Conservation (phyloP, 2,888 invertebrate genomes). For the Tuta absoluta region DNA sequence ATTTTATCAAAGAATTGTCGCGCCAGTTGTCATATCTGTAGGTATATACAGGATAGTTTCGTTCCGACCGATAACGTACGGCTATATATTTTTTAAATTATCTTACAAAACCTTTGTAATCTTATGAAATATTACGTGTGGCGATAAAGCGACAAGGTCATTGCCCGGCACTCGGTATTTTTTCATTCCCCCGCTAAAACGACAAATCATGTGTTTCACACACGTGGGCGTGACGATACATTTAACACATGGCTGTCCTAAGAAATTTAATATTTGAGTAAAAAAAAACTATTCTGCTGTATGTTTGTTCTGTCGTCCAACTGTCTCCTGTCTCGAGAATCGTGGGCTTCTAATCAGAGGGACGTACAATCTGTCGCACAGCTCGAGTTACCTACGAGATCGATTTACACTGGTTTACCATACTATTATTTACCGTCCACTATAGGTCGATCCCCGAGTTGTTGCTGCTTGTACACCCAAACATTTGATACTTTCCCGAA, state of each 20-base stretch:
- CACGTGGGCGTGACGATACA: conserved; percentile 49
- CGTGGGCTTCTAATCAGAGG: conserved; percentile 71
- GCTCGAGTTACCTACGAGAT: neutral
- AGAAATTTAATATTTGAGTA: conserved; percentile 52
- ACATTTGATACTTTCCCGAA: conserved; percentile 70
- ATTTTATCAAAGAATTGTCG: too few species aligned
- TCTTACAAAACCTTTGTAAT: neutral
- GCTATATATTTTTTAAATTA: neutral
- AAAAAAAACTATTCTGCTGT: conserved; percentile 32
- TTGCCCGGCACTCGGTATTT: conserved; percentile 20
- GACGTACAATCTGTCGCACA: conserved; percentile 31
- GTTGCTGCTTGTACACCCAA: conserved; percentile 34
- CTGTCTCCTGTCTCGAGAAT: conserved; percentile 42
- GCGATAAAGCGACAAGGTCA: conserved; percentile 14
- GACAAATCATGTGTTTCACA: conserved; percentile 51
- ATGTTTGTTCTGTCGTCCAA: conserved; percentile 54
- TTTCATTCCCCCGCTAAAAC: conserved; percentile 41
- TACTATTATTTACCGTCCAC: too few species aligned
- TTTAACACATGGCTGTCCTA: conserved; percentile 46
- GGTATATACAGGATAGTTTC: too few species aligned
- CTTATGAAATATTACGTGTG: conserved; percentile 11
- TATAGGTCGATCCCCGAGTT: too few species aligned
- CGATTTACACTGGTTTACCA: neutral
- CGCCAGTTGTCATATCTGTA: too few species aligned
- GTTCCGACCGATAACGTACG: too few species aligned